Conservation (phyloP, 30 jellyfish, hydroid and myxozoan genomes). For the Cassiopea andromeda region DNA sequence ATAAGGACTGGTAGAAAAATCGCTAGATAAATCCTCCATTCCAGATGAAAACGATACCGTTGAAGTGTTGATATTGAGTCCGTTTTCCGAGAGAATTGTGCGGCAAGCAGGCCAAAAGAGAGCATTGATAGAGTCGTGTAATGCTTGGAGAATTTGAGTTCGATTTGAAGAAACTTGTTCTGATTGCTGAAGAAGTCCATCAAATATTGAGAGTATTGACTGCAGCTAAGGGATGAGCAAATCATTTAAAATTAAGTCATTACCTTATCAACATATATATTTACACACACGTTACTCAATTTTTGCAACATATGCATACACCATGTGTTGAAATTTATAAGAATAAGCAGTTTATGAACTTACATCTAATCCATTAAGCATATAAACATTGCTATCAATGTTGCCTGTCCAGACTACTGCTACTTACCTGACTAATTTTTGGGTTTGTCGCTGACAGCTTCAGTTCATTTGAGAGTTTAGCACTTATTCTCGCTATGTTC, state of each 20-base stretch:
- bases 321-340: too few relatives aligned
- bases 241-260: background rate
- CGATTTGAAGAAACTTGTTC: background rate
- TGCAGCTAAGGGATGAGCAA: background rate
- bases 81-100: constrained; percentile 7
- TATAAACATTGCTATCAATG: too few relatives aligned
- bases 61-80: constrained; percentile 14
- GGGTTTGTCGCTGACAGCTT: background rate
- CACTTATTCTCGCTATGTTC: background rate
- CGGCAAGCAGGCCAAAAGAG: constrained; percentile 21
- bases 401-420: background rate
- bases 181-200: constrained; percentile 19
- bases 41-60: constrained; percentile 28
- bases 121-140: constrained; percentile 6
- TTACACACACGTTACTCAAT: too few relatives aligned
- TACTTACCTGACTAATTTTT: background rate
- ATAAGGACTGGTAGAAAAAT: constrained; percentile 1
- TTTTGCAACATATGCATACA: too few relatives aligned
- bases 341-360: too few relatives aligned
- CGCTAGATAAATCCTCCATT: constrained; percentile 13
- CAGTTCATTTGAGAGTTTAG: background rate
- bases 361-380: too few relatives aligned
- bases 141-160: constrained; percentile 5
- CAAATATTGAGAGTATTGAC: constrained; percentile 27
- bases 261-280: too few relatives aligned